Percentiles rank a stretch among this genome's conserved stretches.
Conservation (phyloP, 2,888 invertebrate genomes). For the Cryptus viduatorius region DNA sequence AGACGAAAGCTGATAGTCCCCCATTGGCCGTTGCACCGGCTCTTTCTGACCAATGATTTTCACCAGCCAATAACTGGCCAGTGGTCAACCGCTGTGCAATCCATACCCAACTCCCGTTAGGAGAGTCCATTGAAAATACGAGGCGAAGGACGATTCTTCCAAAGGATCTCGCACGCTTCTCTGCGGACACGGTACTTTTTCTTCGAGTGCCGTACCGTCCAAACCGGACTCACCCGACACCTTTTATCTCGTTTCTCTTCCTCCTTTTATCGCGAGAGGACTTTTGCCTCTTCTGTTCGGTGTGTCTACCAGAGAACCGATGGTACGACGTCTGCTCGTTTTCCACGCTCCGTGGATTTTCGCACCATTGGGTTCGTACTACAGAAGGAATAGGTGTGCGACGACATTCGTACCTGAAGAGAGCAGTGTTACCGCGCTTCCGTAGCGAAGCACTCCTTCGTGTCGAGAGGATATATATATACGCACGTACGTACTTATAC, state of each 20-base stretch:
- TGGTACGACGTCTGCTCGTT: conserved; percentile 59
- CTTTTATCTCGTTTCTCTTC: conserved; percentile 20
- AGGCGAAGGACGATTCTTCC: conserved; percentile 49
- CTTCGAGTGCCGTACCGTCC: conserved; percentile 17
- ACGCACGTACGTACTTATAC: conserved; percentile 15
- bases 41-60: background rate
- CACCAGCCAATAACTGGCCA: background rate
- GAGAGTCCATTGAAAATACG: conserved; percentile 52
- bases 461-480: conserved; percentile 1
- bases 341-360: conserved; percentile 62
- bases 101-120: background rate
- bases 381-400: conserved; percentile 15
- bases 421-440: conserved; percentile 2
- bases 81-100: background rate
- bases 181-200: conserved; percentile 55
- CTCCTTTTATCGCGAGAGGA: conserved; percentile 44
- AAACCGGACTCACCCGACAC: conserved; percentile 31
- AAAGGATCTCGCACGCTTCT: conserved; percentile 36
- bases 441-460: conserved; percentile 18
- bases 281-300: conserved; percentile 49
- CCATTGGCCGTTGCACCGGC: background rate
- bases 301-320: conserved; percentile 36
- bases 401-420: conserved; percentile 32
- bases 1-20: background rate
- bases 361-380: conserved; percentile 50